Percentiles rank a stretch among this genome's conserved stretches.
These are phyloP conservation scores for Oryctes rhinoceros DNA, from an alignment of 1,140 invertebrate genomes.

Conservation along the genomic window DNA sequence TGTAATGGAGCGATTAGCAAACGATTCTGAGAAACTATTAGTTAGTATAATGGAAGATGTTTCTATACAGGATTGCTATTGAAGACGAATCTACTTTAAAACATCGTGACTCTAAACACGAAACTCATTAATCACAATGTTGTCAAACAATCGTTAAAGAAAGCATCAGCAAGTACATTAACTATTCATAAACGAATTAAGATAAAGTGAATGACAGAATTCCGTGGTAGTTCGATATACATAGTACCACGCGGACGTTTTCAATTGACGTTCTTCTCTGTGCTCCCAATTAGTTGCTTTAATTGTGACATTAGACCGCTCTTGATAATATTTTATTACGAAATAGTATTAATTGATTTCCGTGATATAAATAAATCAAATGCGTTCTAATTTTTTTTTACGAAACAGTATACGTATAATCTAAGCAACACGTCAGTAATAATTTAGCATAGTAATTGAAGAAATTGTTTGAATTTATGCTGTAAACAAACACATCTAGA, in stretches of 20 bases:
- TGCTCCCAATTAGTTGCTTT: conserved; percentile 25
- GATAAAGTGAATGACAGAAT: conserved; percentile 19
- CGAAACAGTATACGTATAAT: neutral
- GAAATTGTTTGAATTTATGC: conserved; percentile 17
- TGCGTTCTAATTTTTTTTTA: conserved; percentile 29
- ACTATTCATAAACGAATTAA: conserved; percentile 20
- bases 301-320: conserved; percentile 18
- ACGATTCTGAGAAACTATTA: too few relatives aligned
- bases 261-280: conserved; percentile 21
- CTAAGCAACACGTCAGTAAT: neutral
- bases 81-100: too few relatives aligned
- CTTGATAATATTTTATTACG: neutral
- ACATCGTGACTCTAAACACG: neutral
- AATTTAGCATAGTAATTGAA: conserved; percentile 31
- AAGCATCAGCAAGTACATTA: conserved; percentile 9
- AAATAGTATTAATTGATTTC: conserved; percentile 35
- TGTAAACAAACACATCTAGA: conserved; percentile 28
- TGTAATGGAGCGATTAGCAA: too few relatives aligned
- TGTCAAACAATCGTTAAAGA: conserved; percentile 29
- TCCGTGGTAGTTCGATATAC: neutral
- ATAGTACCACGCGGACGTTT: neutral
- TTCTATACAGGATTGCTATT: too few relatives aligned
- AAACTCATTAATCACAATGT: conserved; percentile 15
- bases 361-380: conserved; percentile 22
- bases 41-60: too few relatives aligned